A percentile compares a stretch with the other conserved stretches of the same genome.
These are phyloP conservation scores for Eulithis prunata DNA, from an alignment of 2,888 invertebrate species.

Conservation along the genomic window DNA sequence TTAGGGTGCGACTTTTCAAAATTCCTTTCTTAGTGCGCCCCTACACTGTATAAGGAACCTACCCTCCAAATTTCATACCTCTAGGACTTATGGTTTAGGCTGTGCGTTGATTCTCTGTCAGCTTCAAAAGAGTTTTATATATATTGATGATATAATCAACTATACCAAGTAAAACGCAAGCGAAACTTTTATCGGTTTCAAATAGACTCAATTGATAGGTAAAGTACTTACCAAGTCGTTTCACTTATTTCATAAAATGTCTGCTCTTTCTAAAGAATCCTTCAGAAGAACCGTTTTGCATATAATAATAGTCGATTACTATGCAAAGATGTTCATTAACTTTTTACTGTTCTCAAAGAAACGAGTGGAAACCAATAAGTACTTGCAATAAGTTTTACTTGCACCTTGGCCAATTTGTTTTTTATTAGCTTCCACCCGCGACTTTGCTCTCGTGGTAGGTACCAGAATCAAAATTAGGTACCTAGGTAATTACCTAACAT, in stretches of 20 bases:
- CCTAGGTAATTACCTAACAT: too few species aligned
- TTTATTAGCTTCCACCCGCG: neutral
- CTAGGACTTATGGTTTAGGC: too few species aligned
- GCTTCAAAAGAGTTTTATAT: too few species aligned
- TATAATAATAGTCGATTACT: constrained; percentile 50
- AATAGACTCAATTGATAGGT: too few species aligned
- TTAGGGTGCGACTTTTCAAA: too few species aligned
- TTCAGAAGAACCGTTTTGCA: constrained; percentile 44
- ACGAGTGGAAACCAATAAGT: constrained; percentile 5
- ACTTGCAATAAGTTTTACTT: too few species aligned
- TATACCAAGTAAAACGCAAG: neutral
- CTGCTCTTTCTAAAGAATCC: constrained; percentile 19
- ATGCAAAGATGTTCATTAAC: constrained; percentile 45
- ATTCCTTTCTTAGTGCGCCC: too few species aligned
- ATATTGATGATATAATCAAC: too few species aligned
- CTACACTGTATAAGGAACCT: too few species aligned
- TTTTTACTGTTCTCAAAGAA: constrained; percentile 24
- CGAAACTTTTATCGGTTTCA: neutral
- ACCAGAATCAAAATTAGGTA: too few species aligned
- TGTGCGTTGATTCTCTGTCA: too few species aligned
- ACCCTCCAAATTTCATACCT: too few species aligned
- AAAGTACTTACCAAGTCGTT: neutral
- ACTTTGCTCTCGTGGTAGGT: neutral
- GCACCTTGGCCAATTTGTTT: neutral
- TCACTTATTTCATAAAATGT: constrained; percentile 10